Conservation (phyloP, 1,140 invertebrate genomes). For the Medauroidea extradentata region DNA sequence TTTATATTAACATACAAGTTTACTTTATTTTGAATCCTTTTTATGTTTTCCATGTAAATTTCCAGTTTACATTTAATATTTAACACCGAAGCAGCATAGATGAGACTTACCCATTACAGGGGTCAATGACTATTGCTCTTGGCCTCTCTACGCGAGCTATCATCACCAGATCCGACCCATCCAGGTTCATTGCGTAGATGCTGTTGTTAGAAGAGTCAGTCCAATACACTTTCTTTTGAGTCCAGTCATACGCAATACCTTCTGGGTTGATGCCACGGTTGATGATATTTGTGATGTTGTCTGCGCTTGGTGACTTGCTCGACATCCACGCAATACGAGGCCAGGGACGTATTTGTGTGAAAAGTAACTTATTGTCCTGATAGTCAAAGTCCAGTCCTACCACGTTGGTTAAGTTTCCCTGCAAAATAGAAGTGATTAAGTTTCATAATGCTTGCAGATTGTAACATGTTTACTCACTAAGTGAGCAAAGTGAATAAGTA, state of each 20-base stretch:
- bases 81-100: no score
- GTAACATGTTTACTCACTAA: no score
- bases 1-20: no score
- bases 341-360: constrained; percentile 89
- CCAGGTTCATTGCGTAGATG: constrained; percentile 92
- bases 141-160: constrained; percentile 90
- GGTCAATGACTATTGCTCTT: constrained; percentile 92
- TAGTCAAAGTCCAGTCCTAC: constrained; percentile 97
- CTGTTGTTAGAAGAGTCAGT: constrained; percentile 92
- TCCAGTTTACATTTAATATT: no score
- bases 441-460: no score
- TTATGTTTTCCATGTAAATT: no score
- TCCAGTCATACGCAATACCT: constrained; percentile 96
- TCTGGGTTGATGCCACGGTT: constrained; percentile 86
- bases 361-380: constrained; percentile 77
- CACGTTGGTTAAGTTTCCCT: constrained; percentile 88
- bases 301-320: constrained; percentile 57
- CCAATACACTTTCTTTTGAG: constrained; percentile 95
- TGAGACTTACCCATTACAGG: constrained; percentile 75
- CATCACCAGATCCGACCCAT: constrained; percentile 85
- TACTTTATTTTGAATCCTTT: no score
- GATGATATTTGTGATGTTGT: constrained; percentile 66
- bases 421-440: constrained; percentile 21
- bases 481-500: no score
- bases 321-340: constrained; percentile 78